Percentiles rank a stretch among this genome's conserved stretches.
Conservation (phyloP, 2,113 vertebrate genomes). For the Rafetus swinhoei region DNA sequence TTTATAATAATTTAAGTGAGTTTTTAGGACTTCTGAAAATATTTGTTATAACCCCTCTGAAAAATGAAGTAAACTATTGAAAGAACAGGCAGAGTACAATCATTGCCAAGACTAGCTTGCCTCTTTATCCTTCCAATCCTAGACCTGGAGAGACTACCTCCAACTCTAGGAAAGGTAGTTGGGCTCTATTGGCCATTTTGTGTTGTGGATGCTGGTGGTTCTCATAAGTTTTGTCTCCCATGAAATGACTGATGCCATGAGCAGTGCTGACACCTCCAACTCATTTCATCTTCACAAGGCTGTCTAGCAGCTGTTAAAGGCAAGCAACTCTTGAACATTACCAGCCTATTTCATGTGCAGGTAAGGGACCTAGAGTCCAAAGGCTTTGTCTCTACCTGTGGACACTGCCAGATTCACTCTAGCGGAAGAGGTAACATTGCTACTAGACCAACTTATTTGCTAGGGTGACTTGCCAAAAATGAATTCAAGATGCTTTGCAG, state of each 20-base stretch:
- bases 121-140: background rate
- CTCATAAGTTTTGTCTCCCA: accelerated
- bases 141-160: background rate
- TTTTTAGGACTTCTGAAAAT: background rate
- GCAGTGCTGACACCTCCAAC: accelerated
- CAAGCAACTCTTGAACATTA: background rate
- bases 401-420: accelerated
- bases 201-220: accelerated
- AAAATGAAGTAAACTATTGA: background rate
- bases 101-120: background rate
- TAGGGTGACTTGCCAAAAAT: background rate
- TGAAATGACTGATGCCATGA: accelerated
- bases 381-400: accelerated
- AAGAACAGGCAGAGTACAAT: background rate
- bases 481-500: accelerated
- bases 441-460: background rate
- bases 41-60: accelerated
- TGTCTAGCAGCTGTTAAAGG: accelerated
- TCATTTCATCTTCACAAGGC: accelerated
- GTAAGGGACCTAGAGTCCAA: accelerated
- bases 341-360: background rate
- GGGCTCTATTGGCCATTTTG: background rate
- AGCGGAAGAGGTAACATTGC: background rate
- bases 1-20: background rate
- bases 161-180: background rate